Conservation (phyloP, 64 coral and sea anemone genomes). For the Porites australiensis region DNA sequence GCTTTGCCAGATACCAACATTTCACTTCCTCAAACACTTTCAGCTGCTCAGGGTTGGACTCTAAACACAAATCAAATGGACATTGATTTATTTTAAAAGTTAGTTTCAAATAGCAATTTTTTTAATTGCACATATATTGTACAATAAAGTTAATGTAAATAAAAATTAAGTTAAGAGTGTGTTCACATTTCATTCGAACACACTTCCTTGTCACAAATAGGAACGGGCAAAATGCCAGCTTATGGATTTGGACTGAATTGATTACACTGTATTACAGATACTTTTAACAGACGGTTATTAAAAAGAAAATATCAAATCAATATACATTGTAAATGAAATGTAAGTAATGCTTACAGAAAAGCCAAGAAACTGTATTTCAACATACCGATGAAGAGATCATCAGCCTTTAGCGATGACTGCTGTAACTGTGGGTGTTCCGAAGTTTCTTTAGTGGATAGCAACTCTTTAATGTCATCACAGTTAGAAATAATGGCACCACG, state of each 20-base stretch:
- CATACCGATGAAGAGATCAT: constrained; percentile 27
- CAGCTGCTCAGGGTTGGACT: background rate
- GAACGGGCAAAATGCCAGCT: no score
- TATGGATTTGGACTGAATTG: no score
- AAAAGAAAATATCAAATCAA: no score
- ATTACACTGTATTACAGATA: no score
- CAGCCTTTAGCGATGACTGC: background rate
- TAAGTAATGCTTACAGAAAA: no score
- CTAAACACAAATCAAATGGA: background rate
- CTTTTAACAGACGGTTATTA: no score
- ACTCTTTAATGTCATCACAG: background rate
- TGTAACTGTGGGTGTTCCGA: background rate
- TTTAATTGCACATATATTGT: background rate
- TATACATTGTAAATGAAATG: no score
- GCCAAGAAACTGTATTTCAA: background rate
- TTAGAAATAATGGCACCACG: constrained; percentile 36
- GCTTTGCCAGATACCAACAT: constrained; percentile 11
- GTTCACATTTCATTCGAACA: no score
- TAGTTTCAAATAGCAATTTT: background rate
- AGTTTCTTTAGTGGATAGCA: background rate
- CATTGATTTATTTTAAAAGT: background rate
- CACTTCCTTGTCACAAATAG: no score
- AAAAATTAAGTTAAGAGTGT: no score
- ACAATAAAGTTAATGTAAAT: no score
- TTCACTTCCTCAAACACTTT: constrained; percentile 10